Base-by-base conservation (phyloP, 2,113 vertebrate species). In the Cyprinodon brontotheroides region DNA sequence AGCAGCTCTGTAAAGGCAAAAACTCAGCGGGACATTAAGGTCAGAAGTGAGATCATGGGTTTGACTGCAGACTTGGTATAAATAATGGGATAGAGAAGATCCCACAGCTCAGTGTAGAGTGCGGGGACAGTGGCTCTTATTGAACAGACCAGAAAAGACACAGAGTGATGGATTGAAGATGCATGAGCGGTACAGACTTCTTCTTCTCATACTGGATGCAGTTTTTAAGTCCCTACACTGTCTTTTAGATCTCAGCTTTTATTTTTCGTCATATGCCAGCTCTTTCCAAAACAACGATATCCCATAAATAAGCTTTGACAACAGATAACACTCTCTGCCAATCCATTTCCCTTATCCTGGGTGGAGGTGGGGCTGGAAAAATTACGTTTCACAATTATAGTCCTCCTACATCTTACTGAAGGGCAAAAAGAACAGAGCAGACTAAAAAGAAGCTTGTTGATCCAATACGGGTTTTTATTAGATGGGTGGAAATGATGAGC, bases 81-180 rank as follows among this genome's bases (percentile, higher is more conserved):
- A 82, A 91, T 91, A 89, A 91, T 91, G 82, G 57, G 91, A 91
- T 91, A 68, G 71, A 64, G 81, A n/a, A 41, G 82, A 84, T 87
- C 81, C 64, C 64, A 36, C 59, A 63, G 85, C 86, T 82, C 83
- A 85, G 74, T 17, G 47, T 75, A 64, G 65, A 87, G 73, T 11
- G 61, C 77, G 76, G 86, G 17, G 68, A 76, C 70, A 82, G 73
- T 65, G 61, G 6, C 50, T 81, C 75, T 81, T 72, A 84, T 77
- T 66, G 79, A 37, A 74, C 73, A 63, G 61, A 75, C 41, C 74
- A 13, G 50, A 3, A n/a, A 53, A 75, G 39, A 11, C 15, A 15
- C 47, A 11, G 71, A 69, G 48, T 73, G 66, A 40, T 29, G 29
- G 69, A 17, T 39, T 43, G 68, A 41, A 36, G 12, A 43, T 14